phyloP scores from a whole-genome alignment of 2,888 invertebrate genomes.

The Epistrophe eligans region DNA sequence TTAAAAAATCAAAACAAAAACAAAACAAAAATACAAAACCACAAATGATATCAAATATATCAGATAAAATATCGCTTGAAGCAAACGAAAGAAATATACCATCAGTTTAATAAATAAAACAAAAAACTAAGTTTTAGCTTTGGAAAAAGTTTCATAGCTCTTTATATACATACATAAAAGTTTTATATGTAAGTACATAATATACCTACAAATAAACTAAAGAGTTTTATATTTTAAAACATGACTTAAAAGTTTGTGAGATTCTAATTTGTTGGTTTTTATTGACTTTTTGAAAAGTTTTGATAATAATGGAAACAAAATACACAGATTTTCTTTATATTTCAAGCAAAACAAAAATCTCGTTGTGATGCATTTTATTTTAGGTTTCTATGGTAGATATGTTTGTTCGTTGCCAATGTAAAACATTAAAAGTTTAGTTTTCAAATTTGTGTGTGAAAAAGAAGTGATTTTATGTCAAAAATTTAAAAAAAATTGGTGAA shows the following conservation, averaged over 20 bases:
- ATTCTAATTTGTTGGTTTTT: slow-evolving; percentile 29
- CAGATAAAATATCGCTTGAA: slow-evolving; percentile 36
- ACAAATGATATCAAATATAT: slow-evolving; percentile 25
- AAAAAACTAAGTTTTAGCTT: not conserved
- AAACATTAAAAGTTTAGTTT: slow-evolving; percentile 5
- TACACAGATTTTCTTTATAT: not conserved
- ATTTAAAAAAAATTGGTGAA: not conserved
- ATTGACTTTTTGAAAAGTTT: slow-evolving; percentile 37
- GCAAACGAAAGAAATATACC: slow-evolving; percentile 21
- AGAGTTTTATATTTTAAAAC: slow-evolving; percentile 15
- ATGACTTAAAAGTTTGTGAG: slow-evolving; percentile 14
- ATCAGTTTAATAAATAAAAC: not conserved
- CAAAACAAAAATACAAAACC: slow-evolving; percentile 16
- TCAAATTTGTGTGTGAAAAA: not conserved
- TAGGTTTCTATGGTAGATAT: not conserved
- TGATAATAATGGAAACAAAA: not conserved
- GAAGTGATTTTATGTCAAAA: not conserved
- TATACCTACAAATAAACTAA: not conserved
- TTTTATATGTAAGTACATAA: not conserved
- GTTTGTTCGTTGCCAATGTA: not conserved
- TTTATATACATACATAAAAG: not conserved
- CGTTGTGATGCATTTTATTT: not conserved
- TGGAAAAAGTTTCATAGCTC: slow-evolving; percentile 26
- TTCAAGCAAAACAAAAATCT: not conserved
- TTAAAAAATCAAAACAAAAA: not conserved